These are phyloP conservation scores for Tribolium castaneum DNA, from an alignment of 1,140 invertebrate genomes.

Conservation along the genomic window DNA sequence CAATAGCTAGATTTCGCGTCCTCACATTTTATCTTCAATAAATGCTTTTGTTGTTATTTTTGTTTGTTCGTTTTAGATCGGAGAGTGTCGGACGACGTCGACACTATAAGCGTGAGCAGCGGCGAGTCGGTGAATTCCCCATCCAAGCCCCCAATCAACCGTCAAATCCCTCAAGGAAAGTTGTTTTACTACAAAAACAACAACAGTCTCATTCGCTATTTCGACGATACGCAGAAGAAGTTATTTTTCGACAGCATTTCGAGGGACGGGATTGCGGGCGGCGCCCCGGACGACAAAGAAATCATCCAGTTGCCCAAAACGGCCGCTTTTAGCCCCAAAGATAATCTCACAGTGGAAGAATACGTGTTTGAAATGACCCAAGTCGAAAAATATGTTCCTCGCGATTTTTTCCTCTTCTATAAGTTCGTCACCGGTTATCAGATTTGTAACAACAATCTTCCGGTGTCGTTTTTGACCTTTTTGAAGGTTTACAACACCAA, in stretches of 20 bases:
- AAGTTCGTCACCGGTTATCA: conserved; percentile 54
- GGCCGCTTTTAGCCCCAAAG: conserved; percentile 47
- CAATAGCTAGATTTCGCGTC: too few relatives aligned
- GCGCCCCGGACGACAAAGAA: conserved; percentile 34
- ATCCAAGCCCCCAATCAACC: neutral
- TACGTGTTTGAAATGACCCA: conserved; percentile 50
- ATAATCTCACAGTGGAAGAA: conserved; percentile 45
- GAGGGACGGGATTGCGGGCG: neutral
- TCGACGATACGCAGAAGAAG: conserved; percentile 50
- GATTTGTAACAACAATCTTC: conserved; percentile 48
- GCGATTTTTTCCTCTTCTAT: conserved; percentile 53
- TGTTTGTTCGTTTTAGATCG: neutral
- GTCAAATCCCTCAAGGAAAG: conserved; percentile 46
- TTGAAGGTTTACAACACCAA: conserved; percentile 54
- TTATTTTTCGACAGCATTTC: conserved; percentile 46
- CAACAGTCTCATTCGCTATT: conserved; percentile 51
- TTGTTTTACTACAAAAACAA: conserved; percentile 48
- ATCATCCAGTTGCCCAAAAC: conserved; percentile 41
- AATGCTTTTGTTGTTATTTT: too few relatives aligned
- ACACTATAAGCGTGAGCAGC: conserved; percentile 5
- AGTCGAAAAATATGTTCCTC: conserved; percentile 48
- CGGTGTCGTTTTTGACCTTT: conserved; percentile 53
- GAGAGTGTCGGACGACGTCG: neutral
- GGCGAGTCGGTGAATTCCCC: neutral
- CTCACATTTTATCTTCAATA: too few relatives aligned